Conservation (phyloP, 2,113 vertebrate genomes). For the Gnathonemus longibarbis region DNA sequence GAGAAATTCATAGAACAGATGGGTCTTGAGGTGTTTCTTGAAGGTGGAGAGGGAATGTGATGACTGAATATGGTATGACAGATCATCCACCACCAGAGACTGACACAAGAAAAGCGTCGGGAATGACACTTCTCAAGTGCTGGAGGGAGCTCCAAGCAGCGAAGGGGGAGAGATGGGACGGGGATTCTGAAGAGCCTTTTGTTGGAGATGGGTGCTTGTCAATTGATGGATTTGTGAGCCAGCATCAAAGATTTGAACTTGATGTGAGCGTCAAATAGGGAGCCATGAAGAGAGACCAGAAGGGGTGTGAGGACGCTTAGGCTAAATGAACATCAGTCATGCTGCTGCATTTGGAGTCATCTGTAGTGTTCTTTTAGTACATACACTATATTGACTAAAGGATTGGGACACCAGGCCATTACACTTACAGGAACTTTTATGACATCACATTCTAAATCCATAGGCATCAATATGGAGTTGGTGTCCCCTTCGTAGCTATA, state of each 20-base stretch:
- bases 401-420: too few relatives aligned
- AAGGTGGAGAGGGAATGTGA: background rate
- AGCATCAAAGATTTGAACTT: background rate
- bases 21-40: background rate
- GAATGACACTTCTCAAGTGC: background rate
- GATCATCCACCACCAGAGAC: background rate
- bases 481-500: too few relatives aligned
- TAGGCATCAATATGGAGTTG: too few relatives aligned
- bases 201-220: background rate
- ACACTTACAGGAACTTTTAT: too few relatives aligned
- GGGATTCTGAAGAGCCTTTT: background rate
- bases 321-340: too few relatives aligned
- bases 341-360: too few relatives aligned
- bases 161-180: background rate
- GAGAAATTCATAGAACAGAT: background rate
- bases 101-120: background rate
- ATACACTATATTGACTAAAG: too few relatives aligned
- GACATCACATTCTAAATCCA: too few relatives aligned
- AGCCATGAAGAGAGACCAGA: too few relatives aligned
- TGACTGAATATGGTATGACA: background rate
- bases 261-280: too few relatives aligned
- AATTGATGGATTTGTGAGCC: background rate
- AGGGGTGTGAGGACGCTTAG: too few relatives aligned
- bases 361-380: too few relatives aligned
- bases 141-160: background rate